Evolutionary conservation across 2,888 invertebrate species (phyloP).

Genomic region (Hartigia nigra): DNA sequence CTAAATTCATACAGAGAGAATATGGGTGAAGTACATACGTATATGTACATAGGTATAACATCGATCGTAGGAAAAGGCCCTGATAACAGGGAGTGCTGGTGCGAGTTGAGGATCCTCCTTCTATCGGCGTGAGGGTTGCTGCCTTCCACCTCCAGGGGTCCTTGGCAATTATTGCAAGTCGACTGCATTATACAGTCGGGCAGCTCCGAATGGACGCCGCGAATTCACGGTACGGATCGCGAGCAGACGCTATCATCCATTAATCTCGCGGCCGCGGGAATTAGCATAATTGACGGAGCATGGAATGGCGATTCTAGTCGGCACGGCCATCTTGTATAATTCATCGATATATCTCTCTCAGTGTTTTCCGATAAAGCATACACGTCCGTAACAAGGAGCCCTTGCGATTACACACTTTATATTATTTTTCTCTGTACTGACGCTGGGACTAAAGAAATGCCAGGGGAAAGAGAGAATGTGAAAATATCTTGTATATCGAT

Average conservation of each 20-base stretch:
- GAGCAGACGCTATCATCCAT: conserved; percentile 58
- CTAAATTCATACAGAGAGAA: background rate
- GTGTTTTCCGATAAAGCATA: conserved; percentile 58
- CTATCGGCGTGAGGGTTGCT: background rate
- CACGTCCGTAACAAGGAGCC: conserved; percentile 25
- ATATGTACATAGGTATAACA: background rate
- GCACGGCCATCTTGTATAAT: conserved; percentile 62
- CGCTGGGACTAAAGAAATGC: background rate
- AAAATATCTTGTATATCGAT: background rate
- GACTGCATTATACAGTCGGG: conserved; percentile 51
- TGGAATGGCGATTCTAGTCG: conserved; percentile 61
- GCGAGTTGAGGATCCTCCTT: background rate
- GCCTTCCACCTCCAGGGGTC: background rate
- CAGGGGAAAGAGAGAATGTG: background rate
- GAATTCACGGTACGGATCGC: conserved; percentile 40
- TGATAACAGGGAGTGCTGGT: background rate
- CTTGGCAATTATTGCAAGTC: conserved; percentile 31
- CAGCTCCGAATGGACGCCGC: conserved; percentile 50
- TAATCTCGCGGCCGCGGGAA: conserved; percentile 64
- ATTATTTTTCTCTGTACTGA: background rate
- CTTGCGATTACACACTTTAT: background rate
- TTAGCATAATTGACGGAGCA: conserved; percentile 66
- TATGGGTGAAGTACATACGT: background rate
- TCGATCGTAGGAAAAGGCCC: background rate
- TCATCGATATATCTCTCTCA: conserved; percentile 62